phyloP scores from a whole-genome alignment of 2,797 vertebrate species.

The Knipowitschia caucasica region DNA sequence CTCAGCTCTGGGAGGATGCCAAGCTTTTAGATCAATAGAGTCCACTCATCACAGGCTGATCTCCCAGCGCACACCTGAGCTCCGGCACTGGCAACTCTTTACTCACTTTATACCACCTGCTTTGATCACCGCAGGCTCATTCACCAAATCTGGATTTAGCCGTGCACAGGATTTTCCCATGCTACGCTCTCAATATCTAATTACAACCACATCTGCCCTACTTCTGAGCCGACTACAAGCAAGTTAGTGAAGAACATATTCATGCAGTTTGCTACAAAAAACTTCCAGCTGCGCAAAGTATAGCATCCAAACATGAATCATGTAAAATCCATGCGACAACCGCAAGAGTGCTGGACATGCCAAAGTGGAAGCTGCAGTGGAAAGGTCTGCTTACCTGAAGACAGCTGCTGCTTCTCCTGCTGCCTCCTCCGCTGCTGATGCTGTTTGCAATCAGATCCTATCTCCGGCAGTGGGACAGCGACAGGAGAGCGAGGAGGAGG shows the following conservation, averaged over 20 bases:
- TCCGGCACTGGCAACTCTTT: conserved; percentile 36
- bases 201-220: conserved; percentile 8
- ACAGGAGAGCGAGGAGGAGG: conserved; percentile 28
- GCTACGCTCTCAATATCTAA: conserved; percentile 8
- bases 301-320: conserved; percentile 19
- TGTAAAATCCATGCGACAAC: conserved; percentile 27
- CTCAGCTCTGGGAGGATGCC: conserved; percentile 32
- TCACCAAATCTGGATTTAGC: conserved; percentile 5
- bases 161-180: not conserved
- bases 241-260: conserved; percentile 19
- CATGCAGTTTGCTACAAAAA: conserved; percentile 38
- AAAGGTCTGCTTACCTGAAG: conserved; percentile 66
- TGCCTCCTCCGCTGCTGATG: conserved; percentile 37
- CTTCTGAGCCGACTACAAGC: conserved; percentile 21
- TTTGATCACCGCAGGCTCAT: conserved; percentile 22
- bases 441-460: conserved; percentile 62
- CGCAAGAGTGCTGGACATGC: not conserved
- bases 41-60: conserved; percentile 52
- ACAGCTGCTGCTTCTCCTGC: conserved; percentile 38
- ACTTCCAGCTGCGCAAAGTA: conserved; percentile 51
- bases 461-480: conserved; percentile 52
- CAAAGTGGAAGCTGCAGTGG: conserved; percentile 39
- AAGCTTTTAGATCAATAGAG: conserved; percentile 42
- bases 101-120: conserved; percentile 41
- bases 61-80: conserved; percentile 48